Evolutionary conservation across 2,113 vertebrate genomes (phyloP).

Genomic region (Smithornis capensis): DNA sequence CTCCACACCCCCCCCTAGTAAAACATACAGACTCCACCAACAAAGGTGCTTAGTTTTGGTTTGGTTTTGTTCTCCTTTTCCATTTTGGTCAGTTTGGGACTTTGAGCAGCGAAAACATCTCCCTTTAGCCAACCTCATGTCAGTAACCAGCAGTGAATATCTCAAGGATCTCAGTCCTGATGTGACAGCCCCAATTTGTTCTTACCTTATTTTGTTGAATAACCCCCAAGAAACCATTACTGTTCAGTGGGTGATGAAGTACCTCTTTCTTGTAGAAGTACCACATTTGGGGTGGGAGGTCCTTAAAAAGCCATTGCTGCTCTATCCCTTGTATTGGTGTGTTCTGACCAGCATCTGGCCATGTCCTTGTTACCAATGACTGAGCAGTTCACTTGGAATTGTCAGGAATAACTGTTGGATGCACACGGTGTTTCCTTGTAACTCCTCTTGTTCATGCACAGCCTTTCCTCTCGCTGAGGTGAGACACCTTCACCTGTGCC

Average conservation of each 20-base stretch:
- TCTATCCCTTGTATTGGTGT: neutral
- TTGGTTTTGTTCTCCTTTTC: neutral
- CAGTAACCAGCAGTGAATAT: neutral
- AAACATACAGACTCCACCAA: neutral
- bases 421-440: neutral
- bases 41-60: neutral
- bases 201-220: neutral
- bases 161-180: neutral
- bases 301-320: neutral
- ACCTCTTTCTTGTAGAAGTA: neutral
- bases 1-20: fast-evolving
- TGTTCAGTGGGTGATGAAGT: neutral
- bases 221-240: slow-evolving; percentile 4
- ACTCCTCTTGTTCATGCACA: fast-evolving
- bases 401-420: neutral
- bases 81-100: neutral
- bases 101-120: neutral
- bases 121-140: neutral
- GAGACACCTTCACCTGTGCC: neutral
- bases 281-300: neutral
- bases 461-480: neutral
- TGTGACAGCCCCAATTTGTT: neutral
- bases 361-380: neutral
- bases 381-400: neutral
- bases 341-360: neutral